These are phyloP conservation scores for Zootoca vivipara DNA, from an alignment of 2,113 vertebrate species.

Conservation along the genomic window DNA sequence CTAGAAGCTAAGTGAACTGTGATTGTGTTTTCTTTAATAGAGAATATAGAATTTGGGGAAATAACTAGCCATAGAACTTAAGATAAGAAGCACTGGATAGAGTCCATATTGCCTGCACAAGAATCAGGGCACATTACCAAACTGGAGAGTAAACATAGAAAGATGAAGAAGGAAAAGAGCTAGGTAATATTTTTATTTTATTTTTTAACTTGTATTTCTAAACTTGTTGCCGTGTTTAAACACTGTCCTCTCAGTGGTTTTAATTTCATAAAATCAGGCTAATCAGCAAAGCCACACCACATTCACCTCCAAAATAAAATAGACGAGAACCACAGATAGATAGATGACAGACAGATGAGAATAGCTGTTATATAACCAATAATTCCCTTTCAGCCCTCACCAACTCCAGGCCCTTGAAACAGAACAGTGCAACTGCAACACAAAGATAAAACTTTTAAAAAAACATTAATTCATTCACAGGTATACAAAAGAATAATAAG, in stretches of 20 bases:
- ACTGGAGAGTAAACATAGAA: not conserved
- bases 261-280: not conserved
- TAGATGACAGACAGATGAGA: not conserved
- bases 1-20: not conserved
- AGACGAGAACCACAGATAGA: not conserved
- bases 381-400: not conserved
- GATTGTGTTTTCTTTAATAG: not conserved
- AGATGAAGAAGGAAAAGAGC: not conserved
- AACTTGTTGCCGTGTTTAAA: not conserved
- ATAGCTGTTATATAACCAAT: not conserved
- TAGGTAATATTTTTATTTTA: no score
- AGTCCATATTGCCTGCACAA: not conserved
- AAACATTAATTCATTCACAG: not conserved
- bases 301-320: not conserved
- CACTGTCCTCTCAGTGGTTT: not conserved
- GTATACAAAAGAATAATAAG: conserved; percentile 5
- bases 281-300: not conserved
- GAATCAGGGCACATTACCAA: not conserved
- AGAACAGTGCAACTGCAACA: not conserved
- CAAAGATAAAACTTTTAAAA: conserved; percentile 9
- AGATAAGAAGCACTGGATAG: not conserved
- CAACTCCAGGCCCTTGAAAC: not conserved
- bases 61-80: no score
- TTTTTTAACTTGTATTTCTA: not conserved
- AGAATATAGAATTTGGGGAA: no score